These are phyloP conservation scores for Agrotis ipsilon DNA, from an alignment of 2,888 invertebrate species.

Conservation along the genomic window DNA sequence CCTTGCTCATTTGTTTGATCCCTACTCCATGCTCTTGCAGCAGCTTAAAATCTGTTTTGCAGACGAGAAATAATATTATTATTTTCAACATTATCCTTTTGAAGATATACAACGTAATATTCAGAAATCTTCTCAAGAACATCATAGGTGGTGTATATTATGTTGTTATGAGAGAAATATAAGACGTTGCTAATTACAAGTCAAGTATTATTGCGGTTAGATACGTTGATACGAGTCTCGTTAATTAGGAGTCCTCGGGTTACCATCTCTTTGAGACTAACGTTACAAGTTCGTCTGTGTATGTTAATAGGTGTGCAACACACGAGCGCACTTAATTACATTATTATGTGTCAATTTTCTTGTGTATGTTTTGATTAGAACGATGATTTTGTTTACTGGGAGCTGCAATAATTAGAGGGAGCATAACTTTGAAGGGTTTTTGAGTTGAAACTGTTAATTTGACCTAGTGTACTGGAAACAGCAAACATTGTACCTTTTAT, in stretches of 20 bases:
- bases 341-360: constrained; percentile 23
- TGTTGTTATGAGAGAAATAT: constrained; percentile 44
- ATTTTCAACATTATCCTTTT: constrained; percentile 33
- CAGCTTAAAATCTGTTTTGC: constrained; percentile 28
- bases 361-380: constrained; percentile 11
- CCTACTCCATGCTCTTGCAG: constrained; percentile 16
- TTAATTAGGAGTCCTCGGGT: constrained; percentile 60
- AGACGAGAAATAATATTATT: not conserved
- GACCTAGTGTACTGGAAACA: not conserved
- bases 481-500: not conserved
- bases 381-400: constrained; percentile 18
- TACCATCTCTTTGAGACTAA: constrained; percentile 60
- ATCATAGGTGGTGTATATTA: constrained; percentile 20
- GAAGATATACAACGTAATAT: constrained; percentile 10
- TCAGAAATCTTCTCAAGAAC: constrained; percentile 24
- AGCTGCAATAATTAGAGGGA: not conserved
- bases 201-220: constrained; percentile 60
- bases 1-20: constrained; percentile 14
- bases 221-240: constrained; percentile 56
- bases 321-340: constrained; percentile 34
- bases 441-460: not conserved
- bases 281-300: constrained; percentile 25
- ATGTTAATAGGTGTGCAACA: constrained; percentile 26
- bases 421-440: not conserved
- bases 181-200: constrained; percentile 62